A percentile compares a stretch with the other conserved stretches of the same genome.
Conservation (phyloP, 2,888 invertebrate genomes). For the Tipula confusa region DNA sequence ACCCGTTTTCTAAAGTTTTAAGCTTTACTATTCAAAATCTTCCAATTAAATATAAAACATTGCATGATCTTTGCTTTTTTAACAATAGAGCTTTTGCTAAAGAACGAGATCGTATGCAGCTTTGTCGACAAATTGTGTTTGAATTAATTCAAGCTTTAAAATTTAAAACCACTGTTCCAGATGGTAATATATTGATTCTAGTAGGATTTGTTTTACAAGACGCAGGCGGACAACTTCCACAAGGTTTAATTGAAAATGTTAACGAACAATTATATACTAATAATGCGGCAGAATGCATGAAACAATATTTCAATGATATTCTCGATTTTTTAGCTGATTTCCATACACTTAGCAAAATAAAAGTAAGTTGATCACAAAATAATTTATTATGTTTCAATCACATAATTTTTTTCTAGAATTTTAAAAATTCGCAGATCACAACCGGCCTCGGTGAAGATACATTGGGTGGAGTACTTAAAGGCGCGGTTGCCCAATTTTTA, state of each 20-base stretch:
- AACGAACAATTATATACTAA: slow-evolving; percentile 58
- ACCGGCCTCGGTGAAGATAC: slow-evolving; percentile 90
- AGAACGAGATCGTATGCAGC: slow-evolving; percentile 89
- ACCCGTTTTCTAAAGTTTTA: slow-evolving; percentile 92
- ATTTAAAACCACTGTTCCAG: slow-evolving; percentile 91
- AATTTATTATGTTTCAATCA: too few species aligned
- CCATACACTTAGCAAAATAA: slow-evolving; percentile 93
- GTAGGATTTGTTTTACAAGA: slow-evolving; percentile 87
- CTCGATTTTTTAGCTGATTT: slow-evolving; percentile 94
- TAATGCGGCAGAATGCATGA: slow-evolving; percentile 90
- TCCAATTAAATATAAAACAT: slow-evolving; percentile 68
- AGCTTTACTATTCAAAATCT: slow-evolving; percentile 90
- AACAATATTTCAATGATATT: slow-evolving; percentile 86
- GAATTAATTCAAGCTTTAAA: slow-evolving; percentile 94
- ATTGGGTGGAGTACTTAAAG: slow-evolving; percentile 92
- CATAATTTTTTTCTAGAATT: slow-evolving; percentile 54
- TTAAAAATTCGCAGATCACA: slow-evolving; percentile 60
- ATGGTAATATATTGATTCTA: slow-evolving; percentile 87
- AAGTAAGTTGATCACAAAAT: slow-evolving; percentile 56
- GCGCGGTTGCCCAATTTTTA: slow-evolving; percentile 88
- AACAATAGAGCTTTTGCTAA: slow-evolving; percentile 85
- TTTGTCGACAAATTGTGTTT: slow-evolving; percentile 86
- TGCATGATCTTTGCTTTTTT: slow-evolving; percentile 84
- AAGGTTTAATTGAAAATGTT: slow-evolving; percentile 64
- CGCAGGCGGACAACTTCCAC: slow-evolving; percentile 80